Conservation (phyloP, 2,113 vertebrate genomes). For the Prochilodus magdalenae region DNA sequence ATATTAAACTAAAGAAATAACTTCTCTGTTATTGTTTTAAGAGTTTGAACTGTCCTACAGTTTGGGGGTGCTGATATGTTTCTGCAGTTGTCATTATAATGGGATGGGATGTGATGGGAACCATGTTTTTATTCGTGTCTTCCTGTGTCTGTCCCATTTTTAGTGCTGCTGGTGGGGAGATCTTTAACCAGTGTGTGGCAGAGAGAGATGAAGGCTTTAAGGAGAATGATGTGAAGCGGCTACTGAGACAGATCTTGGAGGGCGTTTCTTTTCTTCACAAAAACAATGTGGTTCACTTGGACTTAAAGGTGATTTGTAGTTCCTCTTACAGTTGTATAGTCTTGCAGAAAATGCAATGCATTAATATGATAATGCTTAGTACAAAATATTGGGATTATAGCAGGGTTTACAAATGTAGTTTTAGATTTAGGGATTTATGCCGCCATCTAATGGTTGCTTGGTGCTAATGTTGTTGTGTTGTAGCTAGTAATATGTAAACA, state of each 20-base stretch:
- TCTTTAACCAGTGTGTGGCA: slow-evolving; percentile 79
- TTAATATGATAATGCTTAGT: neutral
- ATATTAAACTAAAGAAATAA: too few species aligned
- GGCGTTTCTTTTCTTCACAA: slow-evolving; percentile 76
- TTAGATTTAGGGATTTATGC: neutral
- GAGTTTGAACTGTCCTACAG: too few species aligned
- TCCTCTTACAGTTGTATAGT: neutral
- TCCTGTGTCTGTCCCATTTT: slow-evolving; percentile 9
- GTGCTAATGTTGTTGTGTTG: too few species aligned
- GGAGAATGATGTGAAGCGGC: slow-evolving; percentile 75
- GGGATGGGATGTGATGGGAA: too few species aligned
- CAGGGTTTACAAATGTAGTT: neutral
- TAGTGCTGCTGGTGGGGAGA: slow-evolving; percentile 80
- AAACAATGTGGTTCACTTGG: slow-evolving; percentile 76
- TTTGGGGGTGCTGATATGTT: too few species aligned
- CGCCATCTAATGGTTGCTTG: slow-evolving; percentile 37
- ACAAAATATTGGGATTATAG: neutral
- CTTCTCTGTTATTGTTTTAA: too few species aligned
- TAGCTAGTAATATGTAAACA: too few species aligned
- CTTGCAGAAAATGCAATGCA: neutral
- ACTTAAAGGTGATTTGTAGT: slow-evolving; percentile 71
- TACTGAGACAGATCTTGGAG: slow-evolving; percentile 79
- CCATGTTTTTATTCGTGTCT: slow-evolving; percentile 1
- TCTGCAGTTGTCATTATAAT: too few species aligned
- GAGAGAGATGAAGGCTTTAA: slow-evolving; percentile 77